These are phyloP conservation scores for Trichechus manatus DNA, from an alignment of 2,113 vertebrate species.

Conservation along the genomic window DNA sequence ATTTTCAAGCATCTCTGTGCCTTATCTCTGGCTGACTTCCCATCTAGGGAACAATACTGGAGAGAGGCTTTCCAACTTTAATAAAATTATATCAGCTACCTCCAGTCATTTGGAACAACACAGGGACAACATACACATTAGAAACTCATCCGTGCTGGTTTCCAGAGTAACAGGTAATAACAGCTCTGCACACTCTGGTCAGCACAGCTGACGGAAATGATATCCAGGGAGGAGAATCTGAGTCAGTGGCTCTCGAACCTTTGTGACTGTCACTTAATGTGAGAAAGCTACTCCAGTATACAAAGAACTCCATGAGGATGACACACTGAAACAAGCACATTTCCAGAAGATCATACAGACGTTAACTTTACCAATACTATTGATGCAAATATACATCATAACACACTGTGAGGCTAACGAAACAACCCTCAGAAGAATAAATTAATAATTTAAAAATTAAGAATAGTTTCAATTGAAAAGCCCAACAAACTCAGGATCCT, in stretches of 20 bases:
- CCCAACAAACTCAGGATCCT: neutral
- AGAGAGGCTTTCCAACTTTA: neutral
- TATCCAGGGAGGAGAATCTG: neutral
- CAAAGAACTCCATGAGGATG: neutral
- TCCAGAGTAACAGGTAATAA: neutral
- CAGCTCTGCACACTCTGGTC: neutral
- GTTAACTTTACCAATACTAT: neutral
- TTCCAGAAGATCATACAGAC: neutral
- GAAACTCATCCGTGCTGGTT: neutral
- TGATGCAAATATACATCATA: neutral
- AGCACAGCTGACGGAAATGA: neutral
- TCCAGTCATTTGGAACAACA: neutral
- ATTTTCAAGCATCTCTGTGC: neutral
- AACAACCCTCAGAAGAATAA: conserved; percentile 18
- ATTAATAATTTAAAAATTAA: conserved; percentile 32
- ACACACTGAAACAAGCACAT: neutral
- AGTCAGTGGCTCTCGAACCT: neutral
- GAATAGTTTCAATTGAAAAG: neutral
- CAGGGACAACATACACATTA: neutral
- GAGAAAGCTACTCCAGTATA: neutral
- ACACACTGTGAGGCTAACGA: neutral
- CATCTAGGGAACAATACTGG: neutral
- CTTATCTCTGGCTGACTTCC: neutral
- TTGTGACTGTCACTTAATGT: neutral
- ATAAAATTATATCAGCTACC: neutral